Base-by-base conservation (phyloP, 2,888 invertebrate species). In the Embidobia sp. region DNA sequence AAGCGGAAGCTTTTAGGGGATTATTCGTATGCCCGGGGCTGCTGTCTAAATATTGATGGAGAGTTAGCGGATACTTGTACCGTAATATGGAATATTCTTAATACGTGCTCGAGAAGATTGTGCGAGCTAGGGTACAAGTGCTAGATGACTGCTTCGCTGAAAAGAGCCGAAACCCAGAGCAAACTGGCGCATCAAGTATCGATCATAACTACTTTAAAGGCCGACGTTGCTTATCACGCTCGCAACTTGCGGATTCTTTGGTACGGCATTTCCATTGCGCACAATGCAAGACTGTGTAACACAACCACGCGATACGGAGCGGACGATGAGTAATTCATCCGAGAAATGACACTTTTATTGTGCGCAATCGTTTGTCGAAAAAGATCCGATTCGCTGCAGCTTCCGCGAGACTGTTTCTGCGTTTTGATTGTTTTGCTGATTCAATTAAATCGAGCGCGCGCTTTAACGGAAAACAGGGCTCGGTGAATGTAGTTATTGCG, bases 31-130 rank as follows among this genome's bases (percentile, higher is more conserved):
- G 27, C 51, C 70, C 51, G 10, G 11, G 55, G 63, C 63, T 48
- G 46, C 44, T 55, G 53, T 63, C 72, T 63, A 72, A 72, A 72
- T 63, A 72, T 72, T 63, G 63, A 63, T 72, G 55, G 48, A 70
- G 53, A 70, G 37, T 59, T 51, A 70, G 33, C 61, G 35, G 44
- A 48, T 51, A 53, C 55, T 40, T 69, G 42, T 42, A 18, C 29
- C 15, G 57, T 57, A 57, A 42, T 49, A 31, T 19, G 31, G 46
- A 61, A 46, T 48, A 46, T 53, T 70, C 61, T 61, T 53, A 61
- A 51, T 44, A 59, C 53, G 11, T 16, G 33, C 26, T 70, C 26
- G 35, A 53, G 22, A 35, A 26, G 35, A 19, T 49, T 53, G 51
- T 35, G 26, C 37, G 31, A 13, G 22, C 22, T 22, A 22, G 15